phyloP scores from a whole-genome alignment of 2,113 vertebrate genomes.

The Noturus placidus region DNA sequence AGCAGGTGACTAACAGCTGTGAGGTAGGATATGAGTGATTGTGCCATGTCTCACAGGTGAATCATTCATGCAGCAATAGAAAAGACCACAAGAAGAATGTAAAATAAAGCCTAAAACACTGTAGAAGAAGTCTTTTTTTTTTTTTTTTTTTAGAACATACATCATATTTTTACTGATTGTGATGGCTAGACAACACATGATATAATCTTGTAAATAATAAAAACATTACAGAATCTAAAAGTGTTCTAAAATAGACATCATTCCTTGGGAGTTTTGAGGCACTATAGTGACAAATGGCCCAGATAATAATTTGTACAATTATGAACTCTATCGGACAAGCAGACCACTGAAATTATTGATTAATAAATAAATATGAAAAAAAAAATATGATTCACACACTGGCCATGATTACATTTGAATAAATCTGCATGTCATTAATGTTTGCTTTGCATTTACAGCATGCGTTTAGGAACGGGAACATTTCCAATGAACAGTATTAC shows the following conservation, averaged over 20 bases:
- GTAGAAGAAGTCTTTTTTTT: not conserved
- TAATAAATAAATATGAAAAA: slow-evolving; percentile 35
- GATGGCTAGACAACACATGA: not conserved
- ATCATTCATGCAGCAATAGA: not conserved
- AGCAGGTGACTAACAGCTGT: not conserved
- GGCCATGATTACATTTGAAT: slow-evolving; percentile 9
- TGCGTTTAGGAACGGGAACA: not conserved
- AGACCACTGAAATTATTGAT: slow-evolving; percentile 24
- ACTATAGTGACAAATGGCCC: slow-evolving; percentile 1
- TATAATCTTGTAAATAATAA: slow-evolving; percentile 1
- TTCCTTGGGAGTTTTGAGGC: slow-evolving; percentile 7
- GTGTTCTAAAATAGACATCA: slow-evolving; percentile 13
- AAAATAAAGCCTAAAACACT: not conserved
- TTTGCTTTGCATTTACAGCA: slow-evolving; percentile 5
- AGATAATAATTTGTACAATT: slow-evolving; percentile 28
- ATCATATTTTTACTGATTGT: not conserved
- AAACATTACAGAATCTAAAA: not conserved
- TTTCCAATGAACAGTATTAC: not conserved
- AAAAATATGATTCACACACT: not conserved
- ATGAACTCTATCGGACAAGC: slow-evolving; percentile 35
- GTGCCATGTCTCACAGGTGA: not conserved
- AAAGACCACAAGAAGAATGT: not conserved
- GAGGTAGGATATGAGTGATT: not conserved
- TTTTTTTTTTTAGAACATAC: not conserved
- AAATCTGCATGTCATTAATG: slow-evolving; percentile 14